Percentiles rank a stretch among this genome's conserved stretches.
These are phyloP conservation scores for Andrena bicolor DNA, from an alignment of 2,888 invertebrate genomes.

Conservation along the genomic window DNA sequence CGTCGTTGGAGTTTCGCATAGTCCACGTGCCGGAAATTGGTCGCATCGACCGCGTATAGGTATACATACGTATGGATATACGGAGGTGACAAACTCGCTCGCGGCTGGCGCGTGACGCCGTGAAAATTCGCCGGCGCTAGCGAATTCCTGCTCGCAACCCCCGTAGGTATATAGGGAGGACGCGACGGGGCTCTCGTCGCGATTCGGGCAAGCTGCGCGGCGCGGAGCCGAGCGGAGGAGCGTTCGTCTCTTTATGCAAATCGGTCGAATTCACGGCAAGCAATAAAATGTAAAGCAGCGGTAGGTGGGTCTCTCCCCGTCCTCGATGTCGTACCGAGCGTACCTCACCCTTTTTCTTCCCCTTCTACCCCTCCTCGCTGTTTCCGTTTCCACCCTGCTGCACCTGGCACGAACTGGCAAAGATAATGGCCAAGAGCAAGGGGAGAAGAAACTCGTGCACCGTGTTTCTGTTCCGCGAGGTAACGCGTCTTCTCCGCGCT, in stretches of 20 bases:
- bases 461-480: conserved; percentile 1
- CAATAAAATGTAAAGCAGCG: conserved; percentile 82
- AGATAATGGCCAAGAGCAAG: conserved; percentile 61
- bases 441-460: conserved; percentile 25
- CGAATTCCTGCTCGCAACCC: not conserved
- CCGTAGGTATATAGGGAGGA: not conserved
- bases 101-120: not conserved
- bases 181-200: not conserved
- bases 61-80: not conserved
- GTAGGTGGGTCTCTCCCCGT: conserved; percentile 24
- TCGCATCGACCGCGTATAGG: not conserved
- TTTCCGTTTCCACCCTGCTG: conserved; percentile 55
- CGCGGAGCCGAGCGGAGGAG: not conserved
- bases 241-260: conserved; percentile 77
- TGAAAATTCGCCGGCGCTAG: not conserved
- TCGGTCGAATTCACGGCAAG: conserved; percentile 76
- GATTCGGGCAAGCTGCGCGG: not conserved
- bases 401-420: conserved; percentile 69
- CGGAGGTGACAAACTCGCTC: conserved; percentile 13
- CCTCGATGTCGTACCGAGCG: conserved; percentile 46
- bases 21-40: conserved; percentile 24
- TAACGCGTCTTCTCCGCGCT: conserved; percentile 21
- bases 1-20: conserved; percentile 7
- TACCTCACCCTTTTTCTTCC: not conserved
- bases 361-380: conserved; percentile 9